A percentile compares a stretch with the other conserved stretches of the same genome.
Conservation (phyloP, 2,797 vertebrate species). For the Pangasius krempfi region DNA sequence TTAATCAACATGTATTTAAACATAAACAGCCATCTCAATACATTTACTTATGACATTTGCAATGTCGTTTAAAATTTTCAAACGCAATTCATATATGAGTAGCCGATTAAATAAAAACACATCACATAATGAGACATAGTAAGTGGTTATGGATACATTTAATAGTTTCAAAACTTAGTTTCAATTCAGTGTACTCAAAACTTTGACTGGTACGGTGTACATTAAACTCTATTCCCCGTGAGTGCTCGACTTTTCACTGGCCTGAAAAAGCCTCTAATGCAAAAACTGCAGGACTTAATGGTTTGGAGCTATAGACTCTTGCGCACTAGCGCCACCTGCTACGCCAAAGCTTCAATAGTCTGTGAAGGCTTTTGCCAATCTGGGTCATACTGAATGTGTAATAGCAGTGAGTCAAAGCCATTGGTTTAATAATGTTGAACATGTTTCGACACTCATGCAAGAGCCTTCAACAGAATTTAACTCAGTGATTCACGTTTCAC, state of each 20-base stretch:
- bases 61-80: background rate
- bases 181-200: constrained; percentile 11
- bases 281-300: background rate
- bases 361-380: background rate
- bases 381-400: background rate
- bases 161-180: constrained; percentile 14
- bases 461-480: background rate
- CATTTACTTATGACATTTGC: background rate
- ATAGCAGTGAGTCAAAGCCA: constrained; percentile 8
- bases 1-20: background rate
- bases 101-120: background rate
- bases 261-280: constrained; percentile 3
- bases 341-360: background rate
- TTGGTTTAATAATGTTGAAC: background rate
- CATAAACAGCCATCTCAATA: background rate
- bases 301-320: background rate
- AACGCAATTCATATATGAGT: background rate
- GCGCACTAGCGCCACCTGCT: background rate
- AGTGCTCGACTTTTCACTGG: background rate
- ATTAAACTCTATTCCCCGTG: constrained; percentile 1
- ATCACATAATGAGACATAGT: background rate
- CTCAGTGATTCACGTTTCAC: background rate
- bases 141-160: constrained; percentile 16
- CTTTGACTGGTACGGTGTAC: background rate
- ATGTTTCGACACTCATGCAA: background rate